Base-by-base conservation (phyloP, 2,888 invertebrate genomes). In the Pegoplata infirma region DNA sequence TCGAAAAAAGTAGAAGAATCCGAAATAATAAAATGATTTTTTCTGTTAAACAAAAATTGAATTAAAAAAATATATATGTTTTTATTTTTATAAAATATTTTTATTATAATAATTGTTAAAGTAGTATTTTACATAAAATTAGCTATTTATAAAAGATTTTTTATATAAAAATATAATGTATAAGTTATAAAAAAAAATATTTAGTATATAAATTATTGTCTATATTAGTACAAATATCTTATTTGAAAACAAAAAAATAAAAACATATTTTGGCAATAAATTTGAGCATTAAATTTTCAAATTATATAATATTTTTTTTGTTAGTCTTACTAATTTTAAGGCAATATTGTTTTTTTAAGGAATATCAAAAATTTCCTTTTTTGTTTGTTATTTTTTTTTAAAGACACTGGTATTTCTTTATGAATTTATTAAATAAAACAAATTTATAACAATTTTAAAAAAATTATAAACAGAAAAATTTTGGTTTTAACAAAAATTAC, bases 201-300 rank as follows among this genome's bases (percentile, higher is more conserved):
- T 40, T 58, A 40, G 23, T 63, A 40, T 63, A 58, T n/a, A 59
- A 59, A 28, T 55, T 74, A 71, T 78, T 78, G 68, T 69, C 68
- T 78, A 49, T 53, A 44, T 16, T 61, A 47, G 21, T 32, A 61
- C 3, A 67, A 67, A 56, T 32, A 73, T n/a, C n/a, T n/a, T n/a
- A n/a, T n/a, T n/a, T n/a, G n/a, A n/a, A n/a, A n/a, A n/a, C n/a
- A n/a, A n/a, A n/a, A n/a, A n/a, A n/a, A n/a, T n/a, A n/a, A n/a
- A n/a, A n/a, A 58, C 25, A 63, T 51, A 72, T 53, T 75, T 75
- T 67, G 71, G 71, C 75, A 75, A 75, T 72, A 75, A 56, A 72
- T 75, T 79, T 79, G 79, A 79, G 79, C 79, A 75, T 75, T 68
- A 51, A 6, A 61, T 46, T 61, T 68, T 68, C 25, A 78, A 55